phyloP scores from a whole-genome alignment of 2,113 vertebrate species.

The Pangasianodon gigas region DNA sequence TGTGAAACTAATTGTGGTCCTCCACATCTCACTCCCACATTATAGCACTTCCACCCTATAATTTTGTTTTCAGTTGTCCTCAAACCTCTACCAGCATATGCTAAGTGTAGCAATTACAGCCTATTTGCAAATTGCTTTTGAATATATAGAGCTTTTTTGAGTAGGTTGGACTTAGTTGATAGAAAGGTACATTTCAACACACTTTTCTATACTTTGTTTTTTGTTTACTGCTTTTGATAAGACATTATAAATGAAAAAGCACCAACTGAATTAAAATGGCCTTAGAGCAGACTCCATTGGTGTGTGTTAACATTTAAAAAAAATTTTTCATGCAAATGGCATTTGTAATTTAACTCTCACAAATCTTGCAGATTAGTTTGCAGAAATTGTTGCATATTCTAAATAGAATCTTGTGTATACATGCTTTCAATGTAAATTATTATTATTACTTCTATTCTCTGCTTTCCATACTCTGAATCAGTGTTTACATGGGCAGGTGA shows the following conservation, averaged over 20 bases:
- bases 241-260: not conserved
- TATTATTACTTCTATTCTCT: not conserved
- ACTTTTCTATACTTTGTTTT: not conserved
- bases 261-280: not conserved
- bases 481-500: not conserved
- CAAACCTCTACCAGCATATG: slow-evolving; percentile 73
- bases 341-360: not conserved
- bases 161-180: slow-evolving; percentile 61
- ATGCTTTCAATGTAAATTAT: not conserved
- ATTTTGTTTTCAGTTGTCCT: slow-evolving; percentile 78
- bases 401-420: not conserved
- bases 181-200: slow-evolving; percentile 29
- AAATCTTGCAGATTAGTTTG: not conserved
- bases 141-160: slow-evolving; percentile 65
- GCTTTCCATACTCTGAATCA: too few relatives aligned
- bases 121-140: slow-evolving; percentile 70
- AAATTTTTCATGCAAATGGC: not conserved
- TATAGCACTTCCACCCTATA: slow-evolving; percentile 72
- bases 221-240: not conserved
- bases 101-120: slow-evolving; percentile 76
- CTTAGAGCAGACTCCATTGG: not conserved
- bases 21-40: slow-evolving; percentile 74
- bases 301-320: not conserved
- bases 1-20: slow-evolving; percentile 78
- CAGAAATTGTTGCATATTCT: not conserved